Conservation (phyloP, 2,797 vertebrate species). For the Schizopygopsis malacanthus region DNA sequence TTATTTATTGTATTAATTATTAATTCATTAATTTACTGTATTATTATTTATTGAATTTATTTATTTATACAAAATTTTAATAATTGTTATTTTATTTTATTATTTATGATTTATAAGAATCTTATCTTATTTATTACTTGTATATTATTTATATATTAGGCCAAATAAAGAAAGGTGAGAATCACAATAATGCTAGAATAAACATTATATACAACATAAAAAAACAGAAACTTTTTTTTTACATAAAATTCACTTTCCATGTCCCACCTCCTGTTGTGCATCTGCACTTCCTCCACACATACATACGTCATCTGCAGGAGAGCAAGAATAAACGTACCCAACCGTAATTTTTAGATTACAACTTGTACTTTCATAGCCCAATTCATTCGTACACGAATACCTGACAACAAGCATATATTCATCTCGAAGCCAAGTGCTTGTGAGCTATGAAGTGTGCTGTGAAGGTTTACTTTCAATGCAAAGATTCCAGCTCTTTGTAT, state of each 20-base stretch:
- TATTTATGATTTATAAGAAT: too few species aligned
- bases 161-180: neutral
- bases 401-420: slow-evolving; percentile 39
- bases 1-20: too few species aligned
- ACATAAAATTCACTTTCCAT: neutral
- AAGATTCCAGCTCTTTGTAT: slow-evolving; percentile 16
- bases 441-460: neutral
- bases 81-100: too few species aligned
- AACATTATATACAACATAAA: neutral
- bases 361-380: neutral
- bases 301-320: slow-evolving; percentile 1
- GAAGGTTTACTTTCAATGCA: slow-evolving; percentile 12
- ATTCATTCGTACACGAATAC: slow-evolving; percentile 4
- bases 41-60: too few species aligned
- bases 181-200: neutral
- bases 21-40: too few species aligned
- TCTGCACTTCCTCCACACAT: slow-evolving; percentile 14
- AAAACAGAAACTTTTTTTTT: neutral
- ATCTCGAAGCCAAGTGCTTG: slow-evolving; percentile 30
- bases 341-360: neutral
- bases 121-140: too few species aligned
- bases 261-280: slow-evolving; percentile 24
- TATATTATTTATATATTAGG: too few species aligned
- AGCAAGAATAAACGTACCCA: slow-evolving; percentile 13
- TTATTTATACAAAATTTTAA: too few species aligned